phyloP scores from a whole-genome alignment of 2,888 invertebrate species.

The Lacanobia oleracea region DNA sequence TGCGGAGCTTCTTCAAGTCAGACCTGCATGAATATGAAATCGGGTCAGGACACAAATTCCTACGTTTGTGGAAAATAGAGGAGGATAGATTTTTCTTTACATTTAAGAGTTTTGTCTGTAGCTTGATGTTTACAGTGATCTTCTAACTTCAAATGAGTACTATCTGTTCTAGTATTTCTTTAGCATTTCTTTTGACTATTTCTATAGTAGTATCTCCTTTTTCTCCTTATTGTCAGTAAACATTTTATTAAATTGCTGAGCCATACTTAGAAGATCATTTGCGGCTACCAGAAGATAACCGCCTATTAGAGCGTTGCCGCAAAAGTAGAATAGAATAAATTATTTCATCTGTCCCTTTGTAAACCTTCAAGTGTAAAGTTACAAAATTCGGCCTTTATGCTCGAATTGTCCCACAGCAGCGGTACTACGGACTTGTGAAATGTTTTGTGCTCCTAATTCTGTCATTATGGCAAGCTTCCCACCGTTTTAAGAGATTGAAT shows the following conservation, averaged over 20 bases:
- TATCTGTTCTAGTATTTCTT: neutral
- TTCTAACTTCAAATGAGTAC: neutral
- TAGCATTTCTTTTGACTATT: neutral
- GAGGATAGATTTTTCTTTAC: no score
- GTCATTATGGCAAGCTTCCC: constrained; percentile 49
- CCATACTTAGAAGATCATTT: constrained; percentile 3
- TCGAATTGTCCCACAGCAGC: constrained; percentile 46
- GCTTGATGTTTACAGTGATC: neutral
- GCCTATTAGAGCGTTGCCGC: neutral
- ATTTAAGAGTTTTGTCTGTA: neutral
- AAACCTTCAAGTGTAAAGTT: constrained; percentile 40
- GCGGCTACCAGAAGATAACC: neutral
- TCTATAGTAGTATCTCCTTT: neutral
- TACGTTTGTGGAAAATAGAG: neutral
- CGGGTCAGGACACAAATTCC: neutral
- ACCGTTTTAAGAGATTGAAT: constrained; percentile 40
- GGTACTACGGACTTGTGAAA: constrained; percentile 47
- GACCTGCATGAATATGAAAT: constrained; percentile 82
- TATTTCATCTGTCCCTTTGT: constrained; percentile 40
- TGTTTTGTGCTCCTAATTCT: constrained; percentile 53
- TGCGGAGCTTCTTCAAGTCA: constrained; percentile 91
- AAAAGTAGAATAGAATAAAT: constrained; percentile 18
- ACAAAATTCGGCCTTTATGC: constrained; percentile 60
- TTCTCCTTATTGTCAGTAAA: no score
- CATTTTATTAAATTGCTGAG: neutral